These are phyloP conservation scores for Trichomalopsis sarcophagae DNA, from an alignment of 1,140 invertebrate species.

Conservation along the genomic window DNA sequence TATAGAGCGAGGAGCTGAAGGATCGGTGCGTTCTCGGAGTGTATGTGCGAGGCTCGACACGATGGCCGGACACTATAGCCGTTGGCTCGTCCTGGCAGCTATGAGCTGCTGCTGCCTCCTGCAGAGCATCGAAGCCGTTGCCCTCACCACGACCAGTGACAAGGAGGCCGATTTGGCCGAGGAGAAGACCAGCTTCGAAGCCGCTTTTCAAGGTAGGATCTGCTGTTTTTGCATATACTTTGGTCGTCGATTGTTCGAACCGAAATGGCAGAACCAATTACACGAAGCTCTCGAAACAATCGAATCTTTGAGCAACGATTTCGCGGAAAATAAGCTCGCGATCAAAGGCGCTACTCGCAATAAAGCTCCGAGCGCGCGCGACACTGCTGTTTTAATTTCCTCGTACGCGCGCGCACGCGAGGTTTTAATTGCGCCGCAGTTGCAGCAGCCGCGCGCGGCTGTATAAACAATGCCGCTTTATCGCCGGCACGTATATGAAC, in stretches of 20 bases:
- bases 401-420: background rate
- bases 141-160: slow-evolving; percentile 53
- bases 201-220: slow-evolving; percentile 77
- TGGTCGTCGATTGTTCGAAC: too few relatives aligned
- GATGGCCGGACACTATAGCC: slow-evolving; percentile 57
- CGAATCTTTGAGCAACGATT: too few relatives aligned
- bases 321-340: too few relatives aligned
- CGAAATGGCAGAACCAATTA: too few relatives aligned
- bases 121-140: background rate
- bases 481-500: slow-evolving; percentile 19
- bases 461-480: slow-evolving; percentile 41
- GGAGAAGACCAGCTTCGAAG: slow-evolving; percentile 75
- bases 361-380: background rate
- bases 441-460: background rate
- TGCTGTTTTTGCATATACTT: too few relatives aligned
- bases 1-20: background rate
- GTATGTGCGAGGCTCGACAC: slow-evolving; percentile 41
- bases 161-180: slow-evolving; percentile 67
- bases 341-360: background rate
- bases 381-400: background rate
- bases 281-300: too few relatives aligned
- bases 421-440: slow-evolving; percentile 12
- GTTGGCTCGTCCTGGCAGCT: slow-evolving; percentile 33
- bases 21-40: background rate
- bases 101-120: slow-evolving; percentile 8